Conservation (phyloP, 2,888 invertebrate genomes). For the Caenorhabditis sp. region DNA sequence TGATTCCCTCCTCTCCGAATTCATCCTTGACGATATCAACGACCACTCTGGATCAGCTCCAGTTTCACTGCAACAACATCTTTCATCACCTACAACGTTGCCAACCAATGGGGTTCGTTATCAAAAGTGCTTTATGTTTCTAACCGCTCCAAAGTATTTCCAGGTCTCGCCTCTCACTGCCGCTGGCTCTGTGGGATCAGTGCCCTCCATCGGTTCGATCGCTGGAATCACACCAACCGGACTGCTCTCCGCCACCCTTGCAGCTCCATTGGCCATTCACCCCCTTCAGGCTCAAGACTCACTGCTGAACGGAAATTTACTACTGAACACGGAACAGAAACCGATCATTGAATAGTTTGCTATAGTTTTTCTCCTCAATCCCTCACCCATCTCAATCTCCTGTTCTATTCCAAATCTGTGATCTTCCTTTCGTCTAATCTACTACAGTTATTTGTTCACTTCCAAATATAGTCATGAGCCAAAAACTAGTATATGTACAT, state of each 20-base stretch:
- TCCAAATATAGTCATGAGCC: not conserved
- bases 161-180: slow-evolving; percentile 54
- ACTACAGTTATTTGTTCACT: slow-evolving; percentile 1
- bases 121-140: not conserved
- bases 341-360: slow-evolving; percentile 4
- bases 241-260: slow-evolving; percentile 35
- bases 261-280: slow-evolving; percentile 48
- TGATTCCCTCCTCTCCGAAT: slow-evolving; percentile 81
- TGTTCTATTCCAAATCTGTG: slow-evolving; percentile 58
- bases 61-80: slow-evolving; percentile 62
- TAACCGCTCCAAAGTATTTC: slow-evolving; percentile 3
- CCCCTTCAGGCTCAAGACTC: slow-evolving; percentile 31
- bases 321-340: slow-evolving; percentile 32
- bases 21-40: slow-evolving; percentile 82
- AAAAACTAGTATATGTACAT: slow-evolving; percentile 29
- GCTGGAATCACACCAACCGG: slow-evolving; percentile 46
- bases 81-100: slow-evolving; percentile 64
- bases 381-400: slow-evolving; percentile 36
- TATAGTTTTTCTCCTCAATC: not conserved
- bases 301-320: slow-evolving; percentile 32
- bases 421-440: slow-evolving; percentile 29
- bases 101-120: slow-evolving; percentile 62
- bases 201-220: slow-evolving; percentile 15
- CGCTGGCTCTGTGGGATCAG: slow-evolving; percentile 22
- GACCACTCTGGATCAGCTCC: slow-evolving; percentile 64